Evolutionary conservation across 2,797 vertebrate species (phyloP), one percentile per base, ranked within the genome.

Genomic region (Xenops minutus): DNA sequence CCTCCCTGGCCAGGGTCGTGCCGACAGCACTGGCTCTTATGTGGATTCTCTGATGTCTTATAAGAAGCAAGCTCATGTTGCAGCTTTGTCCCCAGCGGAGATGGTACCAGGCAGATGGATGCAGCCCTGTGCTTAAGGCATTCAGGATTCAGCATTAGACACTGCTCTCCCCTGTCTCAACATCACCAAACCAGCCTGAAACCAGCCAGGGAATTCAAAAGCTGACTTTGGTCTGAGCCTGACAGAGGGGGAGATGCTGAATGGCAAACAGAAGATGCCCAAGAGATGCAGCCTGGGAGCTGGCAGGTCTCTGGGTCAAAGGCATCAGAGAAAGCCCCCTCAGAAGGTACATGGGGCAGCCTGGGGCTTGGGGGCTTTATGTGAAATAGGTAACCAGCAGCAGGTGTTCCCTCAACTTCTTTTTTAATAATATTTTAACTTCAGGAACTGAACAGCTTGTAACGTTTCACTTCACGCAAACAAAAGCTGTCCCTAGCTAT

Each of bases 1-100:
- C 3, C 3, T 93, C n/a, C 76, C 73, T 0, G 0, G 76, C 44
- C 0, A 0, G 27, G 56, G 56, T 6, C 0, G 0, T 39, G 89
- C 62, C 0, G 4, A 36, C 76, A 84, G 64, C 1, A 0, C 12
- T 10, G 79, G 41, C 64, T 83, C 82, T 94, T 61, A 85, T 73
- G 93, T 75, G 92, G 85, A 89, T 54, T 58, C 88, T 93, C 83
- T 72, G 46, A 80, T 75, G 91, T 84, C 69, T 61, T 58, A 12
- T 6, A 61, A 77, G 61, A 39, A 51, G 29, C 0, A 0, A 88
- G 79, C 56, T 88, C 76, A 56, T 12, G 14, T 63, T 81, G 95
- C 91, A 92, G 89, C 78, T 79, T 59, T 58, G 71, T 52, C 39
- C 62, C 48, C 76, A 73, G 12, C 18, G 44, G 82, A 59, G 43